Base-by-base conservation (phyloP, 2,888 invertebrate species). In the Folsomia candida region DNA sequence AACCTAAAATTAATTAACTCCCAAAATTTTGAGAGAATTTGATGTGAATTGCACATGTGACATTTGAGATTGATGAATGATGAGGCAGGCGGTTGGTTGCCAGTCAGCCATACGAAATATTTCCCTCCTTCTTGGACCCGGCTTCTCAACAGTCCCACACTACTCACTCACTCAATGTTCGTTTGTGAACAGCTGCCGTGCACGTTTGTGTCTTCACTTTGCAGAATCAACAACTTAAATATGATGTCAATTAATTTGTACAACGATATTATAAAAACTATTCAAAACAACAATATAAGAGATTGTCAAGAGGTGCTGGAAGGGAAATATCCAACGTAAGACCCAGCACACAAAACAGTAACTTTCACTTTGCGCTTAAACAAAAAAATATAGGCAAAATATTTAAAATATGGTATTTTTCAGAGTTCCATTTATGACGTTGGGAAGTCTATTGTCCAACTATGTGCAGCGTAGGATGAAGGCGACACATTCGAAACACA, bases 371-470 rank as follows among this genome's bases (percentile, higher is more conserved):
- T 58, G 20, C 29, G 22, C 29, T 51, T 54, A 58, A 20, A 60
- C 25, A 25, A 25, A 26, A 70, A 57, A 76, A 54, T 67, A 60
- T 80, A 70, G 81, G 81, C 73, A 54, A 14, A 54, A 54, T 54
- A 14, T 20, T 54, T 54, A n/a, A 14, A 14, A 20, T 37, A 37
- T 37, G 4, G 37, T 9, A 37, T 9, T n/a, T 81, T 83, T 72
- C 79, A 89, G 89, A 59, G 82, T 90, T 67, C 85, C 87, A 62
- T 81, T 85, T 59, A 83, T 86, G 66, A 89, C 91, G 0, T 80
- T 92, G 51, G 88, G 88, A 67, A 91, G 91, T 81, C 91, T 93
- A 78, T 82, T 91, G 70, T 87, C 88, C 27, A 84, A 87, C 59
- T 87, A 90, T 79, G 86, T 89, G 60, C 88, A 88, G 81, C 85